Evolutionary conservation across 2,113 vertebrate genomes (phyloP).

Genomic region (Mobula birostris): DNA sequence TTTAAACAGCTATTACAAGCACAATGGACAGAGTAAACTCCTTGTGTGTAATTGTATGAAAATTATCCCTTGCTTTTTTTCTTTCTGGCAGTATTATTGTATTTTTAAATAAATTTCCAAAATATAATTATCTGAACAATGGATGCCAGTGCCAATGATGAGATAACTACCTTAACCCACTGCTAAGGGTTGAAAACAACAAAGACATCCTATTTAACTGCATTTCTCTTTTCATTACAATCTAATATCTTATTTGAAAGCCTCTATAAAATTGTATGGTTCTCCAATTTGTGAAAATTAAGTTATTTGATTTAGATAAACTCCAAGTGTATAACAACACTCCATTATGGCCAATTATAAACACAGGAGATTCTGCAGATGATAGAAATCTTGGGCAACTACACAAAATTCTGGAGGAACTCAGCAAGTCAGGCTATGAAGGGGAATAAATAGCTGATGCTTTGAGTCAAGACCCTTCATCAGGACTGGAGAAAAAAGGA

Average conservation of each 20-base stretch:
- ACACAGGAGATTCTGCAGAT: no score
- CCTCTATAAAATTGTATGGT: neutral
- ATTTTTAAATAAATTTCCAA: conserved; percentile 7
- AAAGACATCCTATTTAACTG: conserved; percentile 14
- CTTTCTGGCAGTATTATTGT: neutral
- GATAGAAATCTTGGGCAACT: no score
- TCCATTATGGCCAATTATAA: conserved; percentile 16
- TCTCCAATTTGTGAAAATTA: conserved; percentile 2
- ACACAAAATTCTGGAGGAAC: no score
- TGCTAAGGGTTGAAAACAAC: conserved; percentile 2
- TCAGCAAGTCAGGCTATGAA: no score
- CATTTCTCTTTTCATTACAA: neutral
- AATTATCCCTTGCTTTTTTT: neutral
- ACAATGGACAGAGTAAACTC: neutral
- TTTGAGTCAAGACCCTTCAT: no score
- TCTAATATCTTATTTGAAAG: conserved; percentile 28
- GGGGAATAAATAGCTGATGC: no score
- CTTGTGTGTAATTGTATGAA: neutral
- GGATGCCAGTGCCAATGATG: neutral
- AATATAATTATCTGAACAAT: conserved; percentile 31
- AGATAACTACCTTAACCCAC: conserved; percentile 16
- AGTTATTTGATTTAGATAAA: conserved; percentile 17
- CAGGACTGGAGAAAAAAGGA: no score
- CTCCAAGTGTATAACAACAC: neutral
- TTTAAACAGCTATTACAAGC: neutral